Evolutionary conservation across 2,113 vertebrate species (phyloP).

Genomic region (Mastomys coucha): DNA sequence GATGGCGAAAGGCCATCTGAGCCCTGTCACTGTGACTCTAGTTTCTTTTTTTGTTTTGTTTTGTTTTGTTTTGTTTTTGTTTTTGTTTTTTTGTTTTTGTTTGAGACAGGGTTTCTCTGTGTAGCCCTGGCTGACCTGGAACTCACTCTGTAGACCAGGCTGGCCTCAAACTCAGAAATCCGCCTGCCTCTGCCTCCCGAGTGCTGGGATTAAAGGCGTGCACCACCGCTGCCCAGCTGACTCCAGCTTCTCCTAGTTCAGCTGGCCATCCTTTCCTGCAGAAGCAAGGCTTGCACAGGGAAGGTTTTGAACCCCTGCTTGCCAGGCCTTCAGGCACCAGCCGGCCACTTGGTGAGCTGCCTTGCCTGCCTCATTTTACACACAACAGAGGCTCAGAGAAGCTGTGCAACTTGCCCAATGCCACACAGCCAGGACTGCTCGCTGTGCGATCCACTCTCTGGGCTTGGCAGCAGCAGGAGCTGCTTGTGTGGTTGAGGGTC

Average conservation of each 20-base stretch:
- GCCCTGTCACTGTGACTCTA: not conserved
- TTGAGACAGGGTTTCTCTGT: too few relatives aligned
- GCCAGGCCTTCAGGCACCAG: not conserved
- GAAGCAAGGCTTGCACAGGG: not conserved
- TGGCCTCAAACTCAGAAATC: too few relatives aligned
- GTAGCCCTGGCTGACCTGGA: too few relatives aligned
- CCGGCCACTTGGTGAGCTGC: not conserved
- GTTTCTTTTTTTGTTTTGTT: too few relatives aligned
- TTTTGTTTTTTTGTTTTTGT: too few relatives aligned
- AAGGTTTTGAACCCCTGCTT: not conserved
- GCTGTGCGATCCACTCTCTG: not conserved
- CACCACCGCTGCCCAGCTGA: too few relatives aligned
- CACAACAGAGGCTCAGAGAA: not conserved
- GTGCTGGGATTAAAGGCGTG: too few relatives aligned
- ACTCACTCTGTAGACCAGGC: too few relatives aligned
- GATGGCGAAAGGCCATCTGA: not conserved
- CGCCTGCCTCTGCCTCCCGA: too few relatives aligned
- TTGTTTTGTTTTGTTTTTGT: too few relatives aligned
- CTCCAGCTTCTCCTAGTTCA: not conserved
- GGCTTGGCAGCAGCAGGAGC: too few relatives aligned
- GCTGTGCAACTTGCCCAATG: not conserved
- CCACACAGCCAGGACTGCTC: not conserved
- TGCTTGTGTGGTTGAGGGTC: not conserved
- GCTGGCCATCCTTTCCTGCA: not conserved
- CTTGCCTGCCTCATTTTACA: fast-evolving